Evolutionary conservation across 2,797 vertebrate genomes (phyloP).

Genomic region (Cynodonichthys magdalenae): DNA sequence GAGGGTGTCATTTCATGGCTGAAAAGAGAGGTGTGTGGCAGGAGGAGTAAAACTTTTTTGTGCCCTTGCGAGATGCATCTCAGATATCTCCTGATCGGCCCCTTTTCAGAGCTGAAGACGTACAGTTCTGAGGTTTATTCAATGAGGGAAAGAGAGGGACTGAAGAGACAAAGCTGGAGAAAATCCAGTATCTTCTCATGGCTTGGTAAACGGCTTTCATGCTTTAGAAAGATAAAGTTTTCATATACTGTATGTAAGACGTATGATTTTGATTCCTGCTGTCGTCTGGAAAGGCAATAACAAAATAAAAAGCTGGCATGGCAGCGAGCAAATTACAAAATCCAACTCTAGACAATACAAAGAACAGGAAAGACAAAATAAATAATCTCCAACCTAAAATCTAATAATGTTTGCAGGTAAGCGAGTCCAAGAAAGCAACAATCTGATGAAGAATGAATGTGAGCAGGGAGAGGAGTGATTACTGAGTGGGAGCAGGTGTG

Average conservation of each 20-base stretch:
- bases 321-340: too few relatives aligned
- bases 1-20: constrained; percentile 79
- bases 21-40: constrained; percentile 66
- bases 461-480: too few relatives aligned
- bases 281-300: constrained; percentile 48
- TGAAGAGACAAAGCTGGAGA: constrained; percentile 35
- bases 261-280: constrained; percentile 55
- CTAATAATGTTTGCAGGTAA: too few relatives aligned
- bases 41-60: constrained; percentile 52
- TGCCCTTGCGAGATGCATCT: constrained; percentile 73
- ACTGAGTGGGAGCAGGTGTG: too few relatives aligned
- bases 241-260: constrained; percentile 42
- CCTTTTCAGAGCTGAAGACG: constrained; percentile 59
- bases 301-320: too few relatives aligned
- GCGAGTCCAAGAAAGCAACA: too few relatives aligned
- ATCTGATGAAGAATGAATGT: too few relatives aligned
- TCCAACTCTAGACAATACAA: too few relatives aligned
- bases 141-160: constrained; percentile 14
- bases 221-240: constrained; percentile 41
- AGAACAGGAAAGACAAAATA: too few relatives aligned
- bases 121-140: constrained; percentile 60
- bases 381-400: too few relatives aligned
- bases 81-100: constrained; percentile 61
- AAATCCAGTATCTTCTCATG: constrained; percentile 55
- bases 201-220: constrained; percentile 54